A percentile compares a stretch with the other conserved stretches of the same genome.
phyloP scores from a whole-genome alignment of 2,888 invertebrate genomes.

The Xestia xanthographa region DNA sequence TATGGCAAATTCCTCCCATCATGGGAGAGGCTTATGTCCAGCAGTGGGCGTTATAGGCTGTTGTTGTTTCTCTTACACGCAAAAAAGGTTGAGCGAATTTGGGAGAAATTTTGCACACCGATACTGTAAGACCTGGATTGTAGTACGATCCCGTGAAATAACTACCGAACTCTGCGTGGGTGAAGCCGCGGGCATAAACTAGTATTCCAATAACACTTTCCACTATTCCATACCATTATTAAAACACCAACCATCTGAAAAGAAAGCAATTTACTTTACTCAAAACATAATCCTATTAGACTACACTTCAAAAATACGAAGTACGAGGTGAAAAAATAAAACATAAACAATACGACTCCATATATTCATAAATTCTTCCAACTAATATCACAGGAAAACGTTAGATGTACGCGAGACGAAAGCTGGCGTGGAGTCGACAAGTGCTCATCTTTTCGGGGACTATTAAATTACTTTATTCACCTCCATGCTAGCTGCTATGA shows the following conservation, averaged over 20 bases:
- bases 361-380: slow-evolving; percentile 33
- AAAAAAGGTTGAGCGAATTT: too few species aligned
- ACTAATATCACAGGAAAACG: slow-evolving; percentile 57
- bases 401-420: slow-evolving; percentile 56
- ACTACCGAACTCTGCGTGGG: too few species aligned
- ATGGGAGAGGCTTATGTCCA: too few species aligned
- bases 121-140: too few species aligned
- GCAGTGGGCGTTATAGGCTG: too few species aligned
- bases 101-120: too few species aligned
- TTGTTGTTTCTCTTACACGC: too few species aligned
- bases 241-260: neutral
- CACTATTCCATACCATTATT: neutral
- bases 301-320: neutral
- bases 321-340: slow-evolving; percentile 30
- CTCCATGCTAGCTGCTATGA: slow-evolving; percentile 69
- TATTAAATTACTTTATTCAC: slow-evolving; percentile 82
- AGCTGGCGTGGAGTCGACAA: slow-evolving; percentile 71
- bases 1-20: too few species aligned
- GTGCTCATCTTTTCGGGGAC: slow-evolving; percentile 77
- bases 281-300: neutral
- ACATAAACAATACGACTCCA: slow-evolving; percentile 25
- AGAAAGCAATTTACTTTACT: neutral
- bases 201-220: too few species aligned
- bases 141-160: too few species aligned
- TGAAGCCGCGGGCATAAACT: too few species aligned